Evolutionary conservation across 2,888 invertebrate species (phyloP).

Genomic region (Leistus spinibarbis): DNA sequence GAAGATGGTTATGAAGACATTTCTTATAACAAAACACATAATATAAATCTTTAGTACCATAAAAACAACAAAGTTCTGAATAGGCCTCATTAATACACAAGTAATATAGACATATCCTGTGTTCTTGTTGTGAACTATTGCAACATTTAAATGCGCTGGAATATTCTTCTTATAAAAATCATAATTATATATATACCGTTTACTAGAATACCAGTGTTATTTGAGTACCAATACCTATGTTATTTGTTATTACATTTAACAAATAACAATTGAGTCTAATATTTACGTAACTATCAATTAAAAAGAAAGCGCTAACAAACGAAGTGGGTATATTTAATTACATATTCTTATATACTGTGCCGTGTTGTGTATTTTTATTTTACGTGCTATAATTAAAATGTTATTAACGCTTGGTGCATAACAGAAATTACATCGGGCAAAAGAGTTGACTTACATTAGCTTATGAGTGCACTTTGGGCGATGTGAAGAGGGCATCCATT

Average conservation of each 20-base stretch:
- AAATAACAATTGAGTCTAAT: neutral
- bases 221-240: neutral
- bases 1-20: too few relatives aligned
- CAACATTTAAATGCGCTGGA: too few relatives aligned
- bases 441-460: constrained; percentile 15
- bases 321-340: constrained; percentile 10
- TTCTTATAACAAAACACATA: too few relatives aligned
- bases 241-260: neutral
- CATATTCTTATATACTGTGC: neutral
- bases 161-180: too few relatives aligned
- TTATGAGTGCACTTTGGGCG: constrained; percentile 11
- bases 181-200: too few relatives aligned
- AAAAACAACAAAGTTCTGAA: too few relatives aligned
- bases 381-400: constrained; percentile 24
- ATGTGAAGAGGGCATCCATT: constrained; percentile 15
- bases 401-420: constrained; percentile 17
- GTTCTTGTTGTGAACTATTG: too few relatives aligned
- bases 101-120: too few relatives aligned
- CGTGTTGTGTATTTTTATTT: neutral
- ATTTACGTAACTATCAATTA: neutral
- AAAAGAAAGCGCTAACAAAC: constrained; percentile 15
- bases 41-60: too few relatives aligned
- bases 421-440: constrained; percentile 3
- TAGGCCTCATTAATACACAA: too few relatives aligned
- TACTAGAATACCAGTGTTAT: too few relatives aligned